Evolutionary conservation across 1,140 invertebrate species (phyloP), one percentile per base, ranked within the genome.

Genomic region (Brachionus rotundiformis): DNA sequence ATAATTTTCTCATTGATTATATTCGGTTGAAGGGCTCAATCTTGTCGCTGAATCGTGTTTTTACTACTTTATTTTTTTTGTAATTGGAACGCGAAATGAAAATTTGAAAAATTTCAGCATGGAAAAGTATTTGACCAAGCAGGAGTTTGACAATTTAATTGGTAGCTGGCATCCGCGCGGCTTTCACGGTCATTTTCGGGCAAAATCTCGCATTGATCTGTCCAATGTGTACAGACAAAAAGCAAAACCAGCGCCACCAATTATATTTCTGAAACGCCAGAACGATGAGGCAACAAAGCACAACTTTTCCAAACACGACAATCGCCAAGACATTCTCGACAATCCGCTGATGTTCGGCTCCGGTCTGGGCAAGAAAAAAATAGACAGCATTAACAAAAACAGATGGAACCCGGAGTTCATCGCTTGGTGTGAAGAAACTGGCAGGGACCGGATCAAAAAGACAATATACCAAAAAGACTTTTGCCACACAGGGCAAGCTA

Each of bases 331-430:
- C n/a, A 59, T 81, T 41, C 54, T 63, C 7, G 41, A 63, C 47
- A 36, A 81, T 49, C 63, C 79, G 19, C 6, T 65, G 13, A 16
- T 81, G 16, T 79, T 79, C 23, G 25, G 76, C 76, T 59, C 76
- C 4, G 76, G 76, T 25, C 8, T 79, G 5, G 76, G 76, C 7
- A 79, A 79, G 31, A 79, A 79, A 41, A 79, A 79, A 31, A 79
- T 79, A 2, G 76, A 79, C 7, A 79, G 76, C 36, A 33, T 79
- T 7, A 79, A 79, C 47, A 79, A 79, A 41, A 59, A 27, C 29
- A 3, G 29, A 54, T 79, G 76, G 76, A 79, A 79, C 31, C 76
- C 76, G 47, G 76, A 79, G 76, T 79, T 79, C 31, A 79, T 79
- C 7, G 23, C 1, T 10, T 79, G 76, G 76, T 59, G 76, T 10